phyloP scores from a whole-genome alignment of 2,113 vertebrate genomes.

The Morone chrysops region DNA sequence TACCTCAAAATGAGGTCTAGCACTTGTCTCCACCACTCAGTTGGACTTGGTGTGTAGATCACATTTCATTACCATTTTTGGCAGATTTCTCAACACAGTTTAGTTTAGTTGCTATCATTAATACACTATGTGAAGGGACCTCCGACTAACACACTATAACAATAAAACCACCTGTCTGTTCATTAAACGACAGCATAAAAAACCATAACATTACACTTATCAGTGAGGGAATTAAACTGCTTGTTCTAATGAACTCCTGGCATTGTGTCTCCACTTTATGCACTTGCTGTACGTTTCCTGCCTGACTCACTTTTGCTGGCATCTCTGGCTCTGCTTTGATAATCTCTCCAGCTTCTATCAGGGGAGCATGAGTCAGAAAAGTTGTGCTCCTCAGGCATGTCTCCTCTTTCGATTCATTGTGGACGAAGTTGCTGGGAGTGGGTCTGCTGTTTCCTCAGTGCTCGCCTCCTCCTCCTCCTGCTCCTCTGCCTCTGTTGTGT shows the following conservation, averaged over 20 bases:
- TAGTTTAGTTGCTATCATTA: background rate
- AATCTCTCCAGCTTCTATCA: slow-evolving; percentile 46
- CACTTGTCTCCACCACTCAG: too few relatives aligned
- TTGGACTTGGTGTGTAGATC: background rate
- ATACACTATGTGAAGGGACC: background rate
- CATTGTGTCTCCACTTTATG: background rate
- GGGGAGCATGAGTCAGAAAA: slow-evolving; percentile 37
- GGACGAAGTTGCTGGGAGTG: slow-evolving; percentile 60
- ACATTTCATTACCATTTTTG: background rate
- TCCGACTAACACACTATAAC: background rate
- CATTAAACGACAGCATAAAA: background rate
- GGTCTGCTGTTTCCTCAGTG: slow-evolving; percentile 49
- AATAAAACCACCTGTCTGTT: background rate
- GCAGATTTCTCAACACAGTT: background rate
- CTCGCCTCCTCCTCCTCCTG: slow-evolving; percentile 21
- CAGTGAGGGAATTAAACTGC: background rate
- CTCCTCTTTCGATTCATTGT: slow-evolving; percentile 12
- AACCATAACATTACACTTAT: background rate
- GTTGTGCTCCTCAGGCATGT: slow-evolving; percentile 22
- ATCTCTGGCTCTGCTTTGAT: slow-evolving; percentile 40
- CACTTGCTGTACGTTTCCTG: slow-evolving; percentile 30
- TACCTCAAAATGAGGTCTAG: background rate
- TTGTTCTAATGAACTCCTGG: background rate
- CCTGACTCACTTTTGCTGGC: slow-evolving; percentile 7
- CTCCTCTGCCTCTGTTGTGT: background rate